phyloP scores from a whole-genome alignment of 2,113 vertebrate species.

The Cinclus cinclus region DNA sequence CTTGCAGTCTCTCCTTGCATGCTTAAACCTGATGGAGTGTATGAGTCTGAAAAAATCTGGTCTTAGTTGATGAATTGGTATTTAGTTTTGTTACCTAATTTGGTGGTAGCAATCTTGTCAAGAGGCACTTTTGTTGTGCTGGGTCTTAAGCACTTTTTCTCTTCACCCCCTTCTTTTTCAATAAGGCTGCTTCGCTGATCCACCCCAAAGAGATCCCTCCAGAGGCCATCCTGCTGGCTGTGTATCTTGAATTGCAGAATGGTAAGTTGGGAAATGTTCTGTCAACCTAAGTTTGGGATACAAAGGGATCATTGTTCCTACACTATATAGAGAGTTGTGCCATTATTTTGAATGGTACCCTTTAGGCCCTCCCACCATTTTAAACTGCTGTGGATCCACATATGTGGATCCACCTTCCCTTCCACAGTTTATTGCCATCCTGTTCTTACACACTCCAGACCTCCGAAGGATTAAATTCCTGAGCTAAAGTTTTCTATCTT shows the following conservation, averaged over 20 bases:
- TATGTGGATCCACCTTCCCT: neutral
- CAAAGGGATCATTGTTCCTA: neutral
- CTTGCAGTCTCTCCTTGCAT: neutral
- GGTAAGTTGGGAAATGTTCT: slow-evolving; percentile 69
- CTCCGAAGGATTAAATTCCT: neutral
- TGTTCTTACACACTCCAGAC: neutral
- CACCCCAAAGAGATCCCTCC: slow-evolving; percentile 96
- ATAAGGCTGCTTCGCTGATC: slow-evolving; percentile 91
- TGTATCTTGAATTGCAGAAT: slow-evolving; percentile 95
- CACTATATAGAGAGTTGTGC: neutral
- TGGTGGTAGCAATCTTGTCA: neutral
- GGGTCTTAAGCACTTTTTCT: neutral
- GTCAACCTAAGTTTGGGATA: neutral
- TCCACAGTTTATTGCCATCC: neutral
- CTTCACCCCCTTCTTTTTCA: neutral
- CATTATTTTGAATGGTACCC: neutral
- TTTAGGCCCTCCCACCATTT: neutral
- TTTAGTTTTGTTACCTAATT: neutral
- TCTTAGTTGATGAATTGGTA: neutral
- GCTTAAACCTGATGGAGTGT: neutral
- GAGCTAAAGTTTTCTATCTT: neutral
- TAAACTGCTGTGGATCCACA: neutral
- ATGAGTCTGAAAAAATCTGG: neutral
- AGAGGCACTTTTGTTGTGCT: neutral
- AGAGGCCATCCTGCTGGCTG: slow-evolving; percentile 93